Conservation (phyloP, 2,888 invertebrate genomes). For the Antitype chi region DNA sequence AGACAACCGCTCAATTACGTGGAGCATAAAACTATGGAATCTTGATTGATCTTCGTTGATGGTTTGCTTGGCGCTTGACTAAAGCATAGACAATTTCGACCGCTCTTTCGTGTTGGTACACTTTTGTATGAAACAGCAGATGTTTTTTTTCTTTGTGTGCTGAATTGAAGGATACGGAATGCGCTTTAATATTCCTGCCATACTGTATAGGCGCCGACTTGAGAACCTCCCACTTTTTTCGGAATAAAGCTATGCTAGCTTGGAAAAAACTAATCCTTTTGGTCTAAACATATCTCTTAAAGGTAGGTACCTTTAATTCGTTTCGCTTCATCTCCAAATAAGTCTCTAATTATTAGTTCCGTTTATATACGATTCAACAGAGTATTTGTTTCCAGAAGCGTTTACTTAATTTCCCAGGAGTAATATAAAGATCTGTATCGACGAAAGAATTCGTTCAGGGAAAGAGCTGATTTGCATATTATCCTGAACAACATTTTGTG, state of each 20-base stretch:
- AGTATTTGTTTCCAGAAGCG: background rate
- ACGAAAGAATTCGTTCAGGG: background rate
- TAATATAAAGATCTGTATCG: background rate
- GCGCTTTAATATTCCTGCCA: background rate
- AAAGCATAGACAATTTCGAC: too few relatives aligned
- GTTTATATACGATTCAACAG: background rate
- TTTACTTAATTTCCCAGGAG: conserved; percentile 17
- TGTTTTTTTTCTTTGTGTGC: too few relatives aligned
- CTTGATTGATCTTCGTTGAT: background rate
- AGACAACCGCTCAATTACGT: background rate
- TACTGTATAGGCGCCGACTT: background rate
- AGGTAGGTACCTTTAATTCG: background rate
- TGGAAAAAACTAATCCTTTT: too few relatives aligned
- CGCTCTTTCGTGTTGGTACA: too few relatives aligned
- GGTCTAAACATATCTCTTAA: background rate
- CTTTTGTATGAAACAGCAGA: too few relatives aligned
- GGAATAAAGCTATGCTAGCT: too few relatives aligned
- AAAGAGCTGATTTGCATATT: background rate
- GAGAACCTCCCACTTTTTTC: background rate
- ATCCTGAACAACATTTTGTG: background rate
- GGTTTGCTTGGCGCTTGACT: too few relatives aligned
- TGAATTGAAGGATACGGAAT: too few relatives aligned
- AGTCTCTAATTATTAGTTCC: background rate
- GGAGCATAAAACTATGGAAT: too few relatives aligned
- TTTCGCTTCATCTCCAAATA: background rate